Percentiles rank a stretch among this genome's conserved stretches.
Evolutionary conservation across 2,797 vertebrate species (phyloP).

Genomic region (Paratrypauchen microcephalus): DNA sequence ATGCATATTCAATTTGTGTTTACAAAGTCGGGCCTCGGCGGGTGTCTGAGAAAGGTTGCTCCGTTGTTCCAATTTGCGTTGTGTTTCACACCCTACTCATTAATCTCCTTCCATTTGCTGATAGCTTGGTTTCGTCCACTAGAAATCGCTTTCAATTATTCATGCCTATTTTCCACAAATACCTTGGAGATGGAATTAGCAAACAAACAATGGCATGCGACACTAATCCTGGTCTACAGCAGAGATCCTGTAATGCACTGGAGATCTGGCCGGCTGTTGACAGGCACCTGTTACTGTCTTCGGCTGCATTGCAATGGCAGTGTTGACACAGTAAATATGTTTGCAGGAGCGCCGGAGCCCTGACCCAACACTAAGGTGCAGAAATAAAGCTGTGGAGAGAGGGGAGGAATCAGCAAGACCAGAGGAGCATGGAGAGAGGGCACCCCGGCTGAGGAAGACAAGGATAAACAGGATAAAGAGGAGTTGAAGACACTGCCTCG

Average conservation of each 20-base stretch:
- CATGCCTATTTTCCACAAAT: constrained; percentile 80
- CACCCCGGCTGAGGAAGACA: constrained; percentile 19
- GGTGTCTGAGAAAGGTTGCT: constrained; percentile 61
- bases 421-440: constrained; percentile 38
- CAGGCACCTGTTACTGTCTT: constrained; percentile 76
- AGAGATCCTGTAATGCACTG: constrained; percentile 77
- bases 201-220: constrained; percentile 79
- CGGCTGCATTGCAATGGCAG: constrained; percentile 59
- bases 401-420: constrained; percentile 39
- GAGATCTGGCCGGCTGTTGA: constrained; percentile 76
- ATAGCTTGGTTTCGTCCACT: constrained; percentile 75
- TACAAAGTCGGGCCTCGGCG: constrained; percentile 54
- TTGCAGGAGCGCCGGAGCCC: constrained; percentile 55
- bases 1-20: constrained; percentile 65
- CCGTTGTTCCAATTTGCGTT: constrained; percentile 60
- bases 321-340: constrained; percentile 74
- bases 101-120: constrained; percentile 74
- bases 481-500: constrained; percentile 43
- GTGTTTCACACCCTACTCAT: constrained; percentile 64
- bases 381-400: constrained; percentile 44
- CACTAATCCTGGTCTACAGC: constrained; percentile 77
- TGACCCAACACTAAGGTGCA: constrained; percentile 54
- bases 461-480: constrained; percentile 59
- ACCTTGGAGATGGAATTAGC: constrained; percentile 81
- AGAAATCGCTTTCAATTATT: constrained; percentile 80